Percentiles rank a stretch among this genome's conserved stretches.
Evolutionary conservation across 2,888 invertebrate species (phyloP).

Genomic region (Entomobrya multifasciata): DNA sequence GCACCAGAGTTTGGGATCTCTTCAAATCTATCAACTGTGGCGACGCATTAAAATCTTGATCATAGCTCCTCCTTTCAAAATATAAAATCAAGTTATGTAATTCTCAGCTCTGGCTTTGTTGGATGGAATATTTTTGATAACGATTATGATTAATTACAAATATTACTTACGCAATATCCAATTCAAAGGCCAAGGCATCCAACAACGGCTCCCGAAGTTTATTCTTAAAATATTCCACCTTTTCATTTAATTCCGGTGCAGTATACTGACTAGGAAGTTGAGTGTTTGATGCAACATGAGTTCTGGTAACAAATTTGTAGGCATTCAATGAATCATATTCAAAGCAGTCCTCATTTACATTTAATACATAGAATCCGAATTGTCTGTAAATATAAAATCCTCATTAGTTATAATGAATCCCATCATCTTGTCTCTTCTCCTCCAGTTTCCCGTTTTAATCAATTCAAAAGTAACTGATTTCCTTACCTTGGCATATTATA

Average conservation of each 20-base stretch:
- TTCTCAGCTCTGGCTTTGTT: too few relatives aligned
- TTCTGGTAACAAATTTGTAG: slow-evolving; percentile 89
- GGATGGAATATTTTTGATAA: not conserved
- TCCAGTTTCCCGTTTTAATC: too few relatives aligned
- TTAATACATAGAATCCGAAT: slow-evolving; percentile 92
- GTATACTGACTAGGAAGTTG: slow-evolving; percentile 85
- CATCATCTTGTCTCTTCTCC: too few relatives aligned
- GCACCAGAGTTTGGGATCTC: slow-evolving; percentile 82
- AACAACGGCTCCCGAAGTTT: slow-evolving; percentile 85
- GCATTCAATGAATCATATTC: slow-evolving; percentile 88
- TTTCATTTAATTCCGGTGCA: slow-evolving; percentile 81
- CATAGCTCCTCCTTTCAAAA: slow-evolving; percentile 30
- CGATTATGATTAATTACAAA: not conserved
- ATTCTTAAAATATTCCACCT: slow-evolving; percentile 81
- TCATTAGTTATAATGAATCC: not conserved
- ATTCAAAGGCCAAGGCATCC: slow-evolving; percentile 86
- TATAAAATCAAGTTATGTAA: too few relatives aligned
- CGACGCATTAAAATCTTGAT: slow-evolving; percentile 39
- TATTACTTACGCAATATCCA: slow-evolving; percentile 84
- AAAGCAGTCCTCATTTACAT: slow-evolving; percentile 84
- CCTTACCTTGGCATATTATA: slow-evolving; percentile 86
- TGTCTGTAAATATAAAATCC: slow-evolving; percentile 82
- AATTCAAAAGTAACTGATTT: not conserved
- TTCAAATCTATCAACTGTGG: slow-evolving; percentile 30
- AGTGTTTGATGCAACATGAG: slow-evolving; percentile 84